Percentiles rank a stretch among this genome's conserved stretches.
Conservation (phyloP, 2,113 vertebrate species). For the Rhinoderma darwinii region DNA sequence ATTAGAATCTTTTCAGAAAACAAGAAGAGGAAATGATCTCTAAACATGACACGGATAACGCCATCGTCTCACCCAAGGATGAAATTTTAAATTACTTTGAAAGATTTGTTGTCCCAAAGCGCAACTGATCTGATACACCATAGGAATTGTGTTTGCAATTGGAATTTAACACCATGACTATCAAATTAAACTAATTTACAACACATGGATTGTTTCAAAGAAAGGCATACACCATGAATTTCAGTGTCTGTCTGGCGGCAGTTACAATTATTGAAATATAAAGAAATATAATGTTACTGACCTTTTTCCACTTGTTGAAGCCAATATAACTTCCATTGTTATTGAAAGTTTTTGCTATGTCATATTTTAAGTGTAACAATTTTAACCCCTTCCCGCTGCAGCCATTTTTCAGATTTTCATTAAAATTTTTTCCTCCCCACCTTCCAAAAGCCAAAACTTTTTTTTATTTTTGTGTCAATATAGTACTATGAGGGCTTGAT, state of each 20-base stretch:
- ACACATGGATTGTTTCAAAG: slow-evolving; percentile 8
- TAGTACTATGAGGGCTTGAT: too few relatives aligned
- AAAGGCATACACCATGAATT: background rate
- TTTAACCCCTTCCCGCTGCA: too few relatives aligned
- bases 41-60: slow-evolving; percentile 65
- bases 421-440: too few relatives aligned
- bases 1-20: slow-evolving; percentile 71
- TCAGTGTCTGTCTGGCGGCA: background rate
- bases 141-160: slow-evolving; percentile 42
- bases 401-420: too few relatives aligned
- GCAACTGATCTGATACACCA: slow-evolving; percentile 20
- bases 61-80: slow-evolving; percentile 66
- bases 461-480: too few relatives aligned
- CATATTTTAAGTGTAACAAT: background rate
- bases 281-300: background rate
- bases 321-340: background rate
- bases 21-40: slow-evolving; percentile 69
- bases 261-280: background rate
- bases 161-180: slow-evolving; percentile 42
- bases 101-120: slow-evolving; percentile 47
- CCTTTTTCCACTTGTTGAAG: background rate
- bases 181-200: slow-evolving; percentile 32
- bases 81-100: slow-evolving; percentile 73
- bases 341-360: background rate
- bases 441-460: too few relatives aligned